Percentiles rank a stretch among this genome's conserved stretches.
Conservation (phyloP, 2,797 vertebrate genomes). For the Adrianichthys oophorus region DNA sequence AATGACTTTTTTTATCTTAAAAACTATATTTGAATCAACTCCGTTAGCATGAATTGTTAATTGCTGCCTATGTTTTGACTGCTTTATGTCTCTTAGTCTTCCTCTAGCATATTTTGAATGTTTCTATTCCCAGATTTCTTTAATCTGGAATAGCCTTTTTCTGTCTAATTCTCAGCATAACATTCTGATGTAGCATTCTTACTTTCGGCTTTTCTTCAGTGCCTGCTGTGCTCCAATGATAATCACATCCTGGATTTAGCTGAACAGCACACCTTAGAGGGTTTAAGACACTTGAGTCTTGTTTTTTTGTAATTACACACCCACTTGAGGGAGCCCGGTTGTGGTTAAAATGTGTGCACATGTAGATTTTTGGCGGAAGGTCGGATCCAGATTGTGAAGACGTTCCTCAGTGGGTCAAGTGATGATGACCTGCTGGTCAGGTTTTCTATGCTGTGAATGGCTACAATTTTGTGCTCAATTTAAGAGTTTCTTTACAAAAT, state of each 20-base stretch:
- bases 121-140: conserved; percentile 17
- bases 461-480: not conserved
- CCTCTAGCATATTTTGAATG: conserved; percentile 28
- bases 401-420: conserved; percentile 25
- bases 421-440: conserved; percentile 60
- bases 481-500: no score
- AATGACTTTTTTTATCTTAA: conserved; percentile 1
- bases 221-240: conserved; percentile 28
- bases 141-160: conserved; percentile 4
- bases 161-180: conserved; percentile 5
- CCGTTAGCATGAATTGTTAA: not conserved
- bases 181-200: conserved; percentile 48
- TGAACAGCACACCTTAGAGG: conserved; percentile 9
- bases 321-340: not conserved
- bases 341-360: not conserved
- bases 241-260: conserved; percentile 14
- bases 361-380: not conserved
- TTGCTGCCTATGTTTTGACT: conserved; percentile 7
- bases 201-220: conserved; percentile 13
- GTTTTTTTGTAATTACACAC: conserved; percentile 6
- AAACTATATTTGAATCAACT: conserved; percentile 5
- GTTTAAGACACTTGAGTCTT: conserved; percentile 3
- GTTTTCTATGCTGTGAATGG: conserved; percentile 38
- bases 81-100: conserved; percentile 47
- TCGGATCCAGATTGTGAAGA: conserved; percentile 18